Percentiles rank a stretch among this genome's conserved stretches.
Evolutionary conservation across 2,888 invertebrate genomes (phyloP).

Genomic region (Galerucella nymphaeae): DNA sequence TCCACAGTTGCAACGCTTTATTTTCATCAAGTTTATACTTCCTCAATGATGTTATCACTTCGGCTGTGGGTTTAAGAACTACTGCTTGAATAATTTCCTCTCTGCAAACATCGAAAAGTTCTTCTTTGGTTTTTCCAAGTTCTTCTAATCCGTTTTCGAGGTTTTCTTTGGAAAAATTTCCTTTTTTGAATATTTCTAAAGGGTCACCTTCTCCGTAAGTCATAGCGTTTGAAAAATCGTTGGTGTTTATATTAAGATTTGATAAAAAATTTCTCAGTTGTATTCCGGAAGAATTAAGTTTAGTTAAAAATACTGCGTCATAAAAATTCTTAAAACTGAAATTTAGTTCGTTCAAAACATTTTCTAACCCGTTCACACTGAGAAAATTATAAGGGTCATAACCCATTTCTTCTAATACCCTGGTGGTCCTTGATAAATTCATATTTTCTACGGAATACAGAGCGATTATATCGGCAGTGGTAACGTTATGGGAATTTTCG

Average conservation of each 20-base stretch:
- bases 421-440: conserved; percentile 19
- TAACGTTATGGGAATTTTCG: conserved; percentile 28
- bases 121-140: conserved; percentile 22
- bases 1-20: conserved; percentile 30
- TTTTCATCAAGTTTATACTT: conserved; percentile 24
- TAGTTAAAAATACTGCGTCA: conserved; percentile 19
- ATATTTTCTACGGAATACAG: conserved; percentile 30
- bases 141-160: conserved; percentile 21
- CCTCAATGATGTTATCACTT: conserved; percentile 9
- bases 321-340: conserved; percentile 30
- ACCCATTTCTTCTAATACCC: conserved; percentile 24
- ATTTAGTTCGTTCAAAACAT: conserved; percentile 20
- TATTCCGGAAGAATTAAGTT: conserved; percentile 26
- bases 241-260: conserved; percentile 21
- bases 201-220: conserved; percentile 34
- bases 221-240: conserved; percentile 34
- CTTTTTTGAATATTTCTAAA: conserved; percentile 32
- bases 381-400: conserved; percentile 26
- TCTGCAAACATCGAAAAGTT: conserved; percentile 29
- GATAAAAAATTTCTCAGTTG: conserved; percentile 31
- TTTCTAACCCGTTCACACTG: conserved; percentile 27
- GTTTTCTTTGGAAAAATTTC: conserved; percentile 24
- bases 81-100: conserved; percentile 18
- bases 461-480: conserved; percentile 30
- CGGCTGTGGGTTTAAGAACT: neutral